Conservation (phyloP, 1,140 invertebrate genomes). For the Pteromalus puparum region DNA sequence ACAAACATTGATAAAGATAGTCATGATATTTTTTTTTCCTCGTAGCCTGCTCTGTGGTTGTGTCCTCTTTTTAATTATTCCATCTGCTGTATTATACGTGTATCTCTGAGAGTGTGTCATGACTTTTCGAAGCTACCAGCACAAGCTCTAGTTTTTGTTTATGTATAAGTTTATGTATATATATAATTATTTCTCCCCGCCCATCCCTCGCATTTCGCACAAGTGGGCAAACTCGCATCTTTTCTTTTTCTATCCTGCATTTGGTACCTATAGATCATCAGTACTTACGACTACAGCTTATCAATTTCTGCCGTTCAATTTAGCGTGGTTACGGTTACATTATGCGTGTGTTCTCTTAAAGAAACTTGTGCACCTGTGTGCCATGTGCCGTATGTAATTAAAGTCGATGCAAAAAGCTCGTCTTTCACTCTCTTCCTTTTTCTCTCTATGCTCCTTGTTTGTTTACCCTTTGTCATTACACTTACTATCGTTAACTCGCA, state of each 20-base stretch:
- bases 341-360: conserved; percentile 3
- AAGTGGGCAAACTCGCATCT: conserved; percentile 43
- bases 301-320: neutral
- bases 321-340: conserved; percentile 3
- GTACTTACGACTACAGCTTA: neutral
- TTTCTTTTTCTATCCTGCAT: neutral
- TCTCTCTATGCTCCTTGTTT: neutral
- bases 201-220: conserved; percentile 63
- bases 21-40: conserved; percentile 70
- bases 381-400: conserved; percentile 8
- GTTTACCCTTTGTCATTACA: neutral
- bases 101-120: conserved; percentile 60
- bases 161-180: conserved; percentile 39
- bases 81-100: conserved; percentile 9
- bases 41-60: conserved; percentile 11
- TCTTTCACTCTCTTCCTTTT: conserved; percentile 22
- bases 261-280: neutral
- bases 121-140: conserved; percentile 72
- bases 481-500: conserved; percentile 8
- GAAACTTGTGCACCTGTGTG: neutral
- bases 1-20: conserved; percentile 75
- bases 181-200: conserved; percentile 12
- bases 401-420: conserved; percentile 25
- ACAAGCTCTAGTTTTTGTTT: conserved; percentile 68
- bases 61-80: conserved; percentile 4